These are phyloP conservation scores for Lamproptera curius DNA, from an alignment of 2,888 invertebrate species.

Conservation along the genomic window DNA sequence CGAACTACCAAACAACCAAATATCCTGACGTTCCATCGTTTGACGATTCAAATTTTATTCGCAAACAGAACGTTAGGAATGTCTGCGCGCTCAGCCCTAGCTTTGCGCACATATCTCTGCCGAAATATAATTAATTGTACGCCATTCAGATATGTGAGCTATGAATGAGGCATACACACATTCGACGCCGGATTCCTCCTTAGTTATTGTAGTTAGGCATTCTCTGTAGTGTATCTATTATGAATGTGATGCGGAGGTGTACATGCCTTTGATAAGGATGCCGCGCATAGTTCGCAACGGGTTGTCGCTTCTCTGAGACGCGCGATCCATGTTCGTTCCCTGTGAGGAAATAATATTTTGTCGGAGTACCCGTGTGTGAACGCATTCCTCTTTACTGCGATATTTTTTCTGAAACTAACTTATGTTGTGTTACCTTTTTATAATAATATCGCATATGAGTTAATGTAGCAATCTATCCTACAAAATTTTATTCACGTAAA, in stretches of 20 bases:
- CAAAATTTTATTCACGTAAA: no score
- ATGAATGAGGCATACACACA: conserved; percentile 53
- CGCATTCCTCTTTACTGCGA: neutral
- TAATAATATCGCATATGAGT: no score
- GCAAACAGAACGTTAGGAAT: neutral
- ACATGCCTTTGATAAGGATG: conserved; percentile 72
- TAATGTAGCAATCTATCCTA: no score
- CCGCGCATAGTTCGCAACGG: conserved; percentile 51
- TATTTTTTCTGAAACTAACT: no score
- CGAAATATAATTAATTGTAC: conserved; percentile 29
- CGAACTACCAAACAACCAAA: neutral
- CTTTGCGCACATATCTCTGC: conserved; percentile 13
- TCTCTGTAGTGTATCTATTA: conserved; percentile 47
- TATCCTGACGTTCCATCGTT: neutral
- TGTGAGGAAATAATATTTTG: conserved; percentile 1
- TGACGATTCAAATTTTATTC: conserved; percentile 1
- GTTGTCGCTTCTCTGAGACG: conserved; percentile 44
- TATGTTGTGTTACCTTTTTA: no score
- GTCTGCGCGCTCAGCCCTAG: neutral
- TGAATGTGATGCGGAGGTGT: conserved; percentile 53
- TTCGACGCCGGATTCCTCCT: conserved; percentile 50
- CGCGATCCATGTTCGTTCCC: neutral
- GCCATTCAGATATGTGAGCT: conserved; percentile 41
- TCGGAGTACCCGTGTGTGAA: neutral
- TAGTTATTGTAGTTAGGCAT: conserved; percentile 63